These are phyloP conservation scores for Dysdera silvatica DNA, from an alignment of 1,140 invertebrate genomes.

Conservation along the genomic window DNA sequence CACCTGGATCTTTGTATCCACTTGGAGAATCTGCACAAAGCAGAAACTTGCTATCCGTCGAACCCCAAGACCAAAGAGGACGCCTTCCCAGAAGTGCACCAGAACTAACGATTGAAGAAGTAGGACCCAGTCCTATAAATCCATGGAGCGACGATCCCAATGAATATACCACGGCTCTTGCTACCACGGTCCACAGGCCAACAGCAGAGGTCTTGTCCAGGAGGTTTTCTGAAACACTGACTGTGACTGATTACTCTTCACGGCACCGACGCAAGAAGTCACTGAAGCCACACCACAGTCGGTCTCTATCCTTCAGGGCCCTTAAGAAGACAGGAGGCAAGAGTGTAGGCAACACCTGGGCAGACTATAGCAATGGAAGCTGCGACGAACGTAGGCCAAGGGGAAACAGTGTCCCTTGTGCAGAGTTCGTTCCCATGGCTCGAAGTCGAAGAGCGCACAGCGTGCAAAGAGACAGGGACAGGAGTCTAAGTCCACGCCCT, in stretches of 20 bases:
- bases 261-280: slow-evolving; percentile 4
- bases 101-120: slow-evolving; percentile 21
- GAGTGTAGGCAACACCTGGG: too few species aligned
- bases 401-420: slow-evolving; percentile 55
- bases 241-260: background rate
- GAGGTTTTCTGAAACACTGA: slow-evolving; percentile 20
- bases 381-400: slow-evolving; percentile 61
- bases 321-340: slow-evolving; percentile 69
- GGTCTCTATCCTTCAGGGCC: slow-evolving; percentile 75
- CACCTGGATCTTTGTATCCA: slow-evolving; percentile 9
- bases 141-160: slow-evolving; percentile 25
- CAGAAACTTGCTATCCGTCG: slow-evolving; percentile 1
- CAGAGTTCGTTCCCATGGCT: background rate
- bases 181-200: slow-evolving; percentile 8
- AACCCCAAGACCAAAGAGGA: background rate
- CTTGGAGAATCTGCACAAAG: slow-evolving; percentile 1
- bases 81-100: slow-evolving; percentile 17
- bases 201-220: slow-evolving; percentile 15
- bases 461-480: background rate
- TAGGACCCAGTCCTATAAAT: slow-evolving; percentile 10
- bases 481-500: slow-evolving; percentile 13
- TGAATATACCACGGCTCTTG: slow-evolving; percentile 7
- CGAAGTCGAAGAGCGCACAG: slow-evolving; percentile 9
- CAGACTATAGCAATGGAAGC: slow-evolving; percentile 61
- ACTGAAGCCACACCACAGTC: slow-evolving; percentile 73